A percentile compares a stretch with the other conserved stretches of the same genome.
Conservation (phyloP, 2,888 invertebrate species). For the Criorhina ranunculi region DNA sequence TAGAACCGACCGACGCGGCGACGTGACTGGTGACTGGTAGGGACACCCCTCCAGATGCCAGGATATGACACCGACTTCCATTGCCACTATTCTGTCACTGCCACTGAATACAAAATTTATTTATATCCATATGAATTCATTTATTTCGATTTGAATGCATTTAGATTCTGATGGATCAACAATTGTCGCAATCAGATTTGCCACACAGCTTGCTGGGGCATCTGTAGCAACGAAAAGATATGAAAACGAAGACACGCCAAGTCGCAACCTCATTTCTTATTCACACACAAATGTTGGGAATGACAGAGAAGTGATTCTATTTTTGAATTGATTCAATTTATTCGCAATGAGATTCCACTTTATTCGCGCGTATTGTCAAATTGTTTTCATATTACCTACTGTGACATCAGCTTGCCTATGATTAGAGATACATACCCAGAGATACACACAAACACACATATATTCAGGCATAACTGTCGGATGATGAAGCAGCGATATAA, state of each 20-base stretch:
- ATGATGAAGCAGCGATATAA: conserved; percentile 3
- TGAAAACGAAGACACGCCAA: background rate
- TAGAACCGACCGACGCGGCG: background rate
- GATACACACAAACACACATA: background rate
- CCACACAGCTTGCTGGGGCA: conserved; percentile 27
- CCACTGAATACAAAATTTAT: conserved; percentile 65
- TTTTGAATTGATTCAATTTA: conserved; percentile 71
- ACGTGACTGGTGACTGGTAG: background rate
- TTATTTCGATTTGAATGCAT: conserved; percentile 56
- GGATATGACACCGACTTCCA: conserved; percentile 29
- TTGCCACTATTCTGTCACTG: conserved; percentile 18
- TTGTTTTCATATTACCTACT: conserved; percentile 54
- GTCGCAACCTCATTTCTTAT: conserved; percentile 39
- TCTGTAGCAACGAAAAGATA: background rate
- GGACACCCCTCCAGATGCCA: background rate
- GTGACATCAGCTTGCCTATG: conserved; percentile 21
- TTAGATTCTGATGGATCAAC: conserved; percentile 65
- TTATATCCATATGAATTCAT: conserved; percentile 51
- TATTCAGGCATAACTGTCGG: conserved; percentile 2
- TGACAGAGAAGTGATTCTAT: conserved; percentile 41
- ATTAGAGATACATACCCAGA: background rate
- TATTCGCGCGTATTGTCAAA: conserved; percentile 56
- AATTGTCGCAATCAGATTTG: conserved; percentile 66
- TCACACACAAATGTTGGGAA: conserved; percentile 6
- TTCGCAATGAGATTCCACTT: conserved; percentile 53